Evolutionary conservation across 2,113 vertebrate species (phyloP).

Genomic region (Ophiodon elongatus): DNA sequence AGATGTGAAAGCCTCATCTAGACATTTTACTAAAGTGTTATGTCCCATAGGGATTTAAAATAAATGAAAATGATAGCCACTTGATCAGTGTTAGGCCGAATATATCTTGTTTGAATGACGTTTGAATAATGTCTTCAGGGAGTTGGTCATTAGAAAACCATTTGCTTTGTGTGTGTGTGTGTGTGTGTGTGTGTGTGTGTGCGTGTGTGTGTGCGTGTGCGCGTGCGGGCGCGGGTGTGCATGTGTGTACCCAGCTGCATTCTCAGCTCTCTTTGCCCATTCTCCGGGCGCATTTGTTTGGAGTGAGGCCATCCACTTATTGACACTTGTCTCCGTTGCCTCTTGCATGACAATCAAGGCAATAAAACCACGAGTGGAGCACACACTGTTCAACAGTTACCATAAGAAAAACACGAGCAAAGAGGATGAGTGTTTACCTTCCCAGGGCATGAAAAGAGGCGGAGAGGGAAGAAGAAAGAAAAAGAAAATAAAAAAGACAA

Average conservation of each 20-base stretch:
- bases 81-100: not conserved
- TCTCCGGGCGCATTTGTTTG: constrained; percentile 78
- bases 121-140: constrained; percentile 45
- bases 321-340: constrained; percentile 81
- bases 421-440: constrained; percentile 84
- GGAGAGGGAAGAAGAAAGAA: constrained; percentile 43
- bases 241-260: constrained; percentile 83
- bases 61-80: constrained; percentile 13
- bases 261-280: constrained; percentile 68
- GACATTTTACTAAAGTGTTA: not conserved
- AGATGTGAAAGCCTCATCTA: not conserved
- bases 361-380: constrained; percentile 84
- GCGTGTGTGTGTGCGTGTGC: not conserved
- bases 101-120: constrained; percentile 21
- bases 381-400: constrained; percentile 81
- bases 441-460: constrained; percentile 80
- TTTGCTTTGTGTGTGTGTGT: not conserved
- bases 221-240: constrained; percentile 3
- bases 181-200: not conserved
- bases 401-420: constrained; percentile 78
- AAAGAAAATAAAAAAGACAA: constrained; percentile 32
- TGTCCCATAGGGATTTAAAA: constrained; percentile 11
- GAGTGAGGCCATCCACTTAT: constrained; percentile 81
- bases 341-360: constrained; percentile 83
- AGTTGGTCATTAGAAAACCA: constrained; percentile 30